These are phyloP conservation scores for Drosophila demipolita DNA, from an alignment of 2,888 invertebrate genomes.

Conservation along the genomic window DNA sequence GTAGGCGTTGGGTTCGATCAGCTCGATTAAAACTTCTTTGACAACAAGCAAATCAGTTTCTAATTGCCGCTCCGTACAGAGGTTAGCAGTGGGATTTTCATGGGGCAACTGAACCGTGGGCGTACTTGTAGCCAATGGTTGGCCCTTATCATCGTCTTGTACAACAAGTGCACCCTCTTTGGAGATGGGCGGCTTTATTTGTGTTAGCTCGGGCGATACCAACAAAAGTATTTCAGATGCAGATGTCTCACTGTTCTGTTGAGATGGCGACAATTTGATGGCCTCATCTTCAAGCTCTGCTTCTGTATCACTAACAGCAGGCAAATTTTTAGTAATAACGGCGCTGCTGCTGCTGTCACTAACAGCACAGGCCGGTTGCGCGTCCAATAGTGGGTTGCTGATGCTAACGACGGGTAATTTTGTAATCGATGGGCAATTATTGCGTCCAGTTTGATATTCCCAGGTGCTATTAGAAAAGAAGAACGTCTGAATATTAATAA, in stretches of 20 bases:
- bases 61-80: slow-evolving; percentile 11
- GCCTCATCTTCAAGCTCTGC: slow-evolving; percentile 18
- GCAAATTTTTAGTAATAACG: slow-evolving; percentile 48
- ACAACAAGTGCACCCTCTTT: slow-evolving; percentile 21
- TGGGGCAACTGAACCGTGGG: slow-evolving; percentile 17
- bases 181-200: slow-evolving; percentile 50
- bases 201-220: neutral
- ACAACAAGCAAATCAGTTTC: slow-evolving; percentile 46
- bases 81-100: slow-evolving; percentile 30
- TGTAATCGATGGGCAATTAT: slow-evolving; percentile 51
- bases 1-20: slow-evolving; percentile 57
- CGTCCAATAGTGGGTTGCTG: slow-evolving; percentile 51
- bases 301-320: slow-evolving; percentile 35
- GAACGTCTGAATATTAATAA: neutral
- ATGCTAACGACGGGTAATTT: slow-evolving; percentile 70
- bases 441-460: slow-evolving; percentile 4
- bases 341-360: slow-evolving; percentile 10
- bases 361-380: slow-evolving; percentile 25
- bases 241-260: neutral
- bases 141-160: neutral
- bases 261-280: neutral
- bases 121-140: slow-evolving; percentile 15
- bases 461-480: neutral
- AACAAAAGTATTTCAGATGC: neutral
- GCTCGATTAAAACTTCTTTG: slow-evolving; percentile 81